Conservation (phyloP, 2,888 invertebrate genomes). For the Harpagoxenus sublaevis region DNA sequence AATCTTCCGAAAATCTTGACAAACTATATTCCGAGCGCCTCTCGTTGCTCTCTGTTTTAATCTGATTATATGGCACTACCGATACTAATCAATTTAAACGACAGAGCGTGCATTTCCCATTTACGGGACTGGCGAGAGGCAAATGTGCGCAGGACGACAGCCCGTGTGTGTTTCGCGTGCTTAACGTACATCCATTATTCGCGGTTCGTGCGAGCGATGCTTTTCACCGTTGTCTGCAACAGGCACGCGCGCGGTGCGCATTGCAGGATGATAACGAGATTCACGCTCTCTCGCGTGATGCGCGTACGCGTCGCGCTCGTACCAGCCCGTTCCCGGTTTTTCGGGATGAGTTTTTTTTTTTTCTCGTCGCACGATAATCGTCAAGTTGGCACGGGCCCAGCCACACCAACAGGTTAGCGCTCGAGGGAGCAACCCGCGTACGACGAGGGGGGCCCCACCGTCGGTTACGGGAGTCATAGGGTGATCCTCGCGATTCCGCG, state of each 20-base stretch:
- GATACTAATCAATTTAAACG: constrained; percentile 50
- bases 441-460: neutral
- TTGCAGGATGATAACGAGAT: constrained; percentile 32
- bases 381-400: constrained; percentile 56
- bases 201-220: neutral
- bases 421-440: neutral
- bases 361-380: constrained; percentile 40
- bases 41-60: constrained; percentile 27
- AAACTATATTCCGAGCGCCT: neutral
- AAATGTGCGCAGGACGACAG: constrained; percentile 5
- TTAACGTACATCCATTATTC: constrained; percentile 31
- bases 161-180: constrained; percentile 15
- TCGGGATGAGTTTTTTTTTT: neutral
- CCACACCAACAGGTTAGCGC: constrained; percentile 69
- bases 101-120: constrained; percentile 25
- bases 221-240: constrained; percentile 15
- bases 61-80: constrained; percentile 28
- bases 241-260: constrained; percentile 10
- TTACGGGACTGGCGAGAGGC: constrained; percentile 9
- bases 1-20: constrained; percentile 40
- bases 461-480: constrained; percentile 49
- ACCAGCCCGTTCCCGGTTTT: constrained; percentile 41
- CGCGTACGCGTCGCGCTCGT: neutral
- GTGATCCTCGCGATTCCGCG: constrained; percentile 57
- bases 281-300: constrained; percentile 6